Conservation (phyloP, 2,797 vertebrate genomes). For the Falco cherrug region DNA sequence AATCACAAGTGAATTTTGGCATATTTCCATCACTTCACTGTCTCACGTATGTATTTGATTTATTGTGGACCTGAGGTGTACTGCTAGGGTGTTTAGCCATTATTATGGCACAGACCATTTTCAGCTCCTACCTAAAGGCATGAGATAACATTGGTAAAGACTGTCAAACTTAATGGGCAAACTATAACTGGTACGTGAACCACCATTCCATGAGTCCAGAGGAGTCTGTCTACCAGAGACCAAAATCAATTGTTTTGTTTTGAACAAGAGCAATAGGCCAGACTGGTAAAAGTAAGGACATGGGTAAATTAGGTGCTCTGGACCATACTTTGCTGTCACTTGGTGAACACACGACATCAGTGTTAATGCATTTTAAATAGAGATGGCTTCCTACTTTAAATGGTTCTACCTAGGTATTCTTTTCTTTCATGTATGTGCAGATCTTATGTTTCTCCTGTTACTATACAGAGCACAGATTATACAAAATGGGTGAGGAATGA, state of each 20-base stretch:
- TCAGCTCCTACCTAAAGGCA: neutral
- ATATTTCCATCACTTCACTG: neutral
- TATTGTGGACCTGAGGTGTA: neutral
- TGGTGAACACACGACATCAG: constrained; percentile 26
- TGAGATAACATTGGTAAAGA: neutral
- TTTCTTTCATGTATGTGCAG: constrained; percentile 44
- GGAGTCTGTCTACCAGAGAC: neutral
- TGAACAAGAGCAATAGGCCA: neutral
- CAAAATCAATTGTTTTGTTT: constrained; percentile 37
- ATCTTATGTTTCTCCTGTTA: constrained; percentile 43
- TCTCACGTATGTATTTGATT: neutral
- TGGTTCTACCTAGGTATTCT: constrained; percentile 13
- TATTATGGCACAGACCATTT: neutral
- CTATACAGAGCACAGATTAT: constrained; percentile 32
- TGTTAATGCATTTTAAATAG: constrained; percentile 61
- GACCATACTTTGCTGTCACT: constrained; percentile 26
- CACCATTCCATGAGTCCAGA: neutral
- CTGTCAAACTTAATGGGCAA: neutral
- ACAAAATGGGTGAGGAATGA: constrained; percentile 32
- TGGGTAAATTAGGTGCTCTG: constrained; percentile 19
- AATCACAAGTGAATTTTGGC: neutral
- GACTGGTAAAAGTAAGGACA: constrained; percentile 4
- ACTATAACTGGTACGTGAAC: neutral
- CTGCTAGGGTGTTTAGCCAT: neutral
- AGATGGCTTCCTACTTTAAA: constrained; percentile 28